A percentile compares a stretch with the other conserved stretches of the same genome.
Conservation (phyloP, 1,140 invertebrate genomes). For the Tachypleus tridentatus region DNA sequence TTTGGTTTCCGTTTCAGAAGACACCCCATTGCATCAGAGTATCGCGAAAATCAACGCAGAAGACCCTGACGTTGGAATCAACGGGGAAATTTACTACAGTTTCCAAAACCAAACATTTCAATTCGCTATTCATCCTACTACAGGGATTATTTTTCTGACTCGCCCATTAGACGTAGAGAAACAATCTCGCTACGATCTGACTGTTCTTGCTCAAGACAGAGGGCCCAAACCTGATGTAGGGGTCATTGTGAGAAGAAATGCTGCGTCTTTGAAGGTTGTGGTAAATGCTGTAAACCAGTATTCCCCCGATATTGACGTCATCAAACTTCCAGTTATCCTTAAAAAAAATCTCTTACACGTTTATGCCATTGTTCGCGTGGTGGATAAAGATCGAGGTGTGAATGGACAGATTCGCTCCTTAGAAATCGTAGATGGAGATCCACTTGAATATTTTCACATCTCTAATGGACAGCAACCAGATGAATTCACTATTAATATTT, state of each 20-base stretch:
- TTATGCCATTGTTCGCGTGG: slow-evolving; percentile 64
- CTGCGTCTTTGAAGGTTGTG: slow-evolving; percentile 56
- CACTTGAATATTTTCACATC: slow-evolving; percentile 71
- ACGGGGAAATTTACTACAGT: slow-evolving; percentile 93
- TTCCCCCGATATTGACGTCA: slow-evolving; percentile 59
- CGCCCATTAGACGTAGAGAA: slow-evolving; percentile 51
- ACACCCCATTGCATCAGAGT: slow-evolving; percentile 60
- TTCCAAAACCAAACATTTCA: slow-evolving; percentile 65
- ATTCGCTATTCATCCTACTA: slow-evolving; percentile 85
- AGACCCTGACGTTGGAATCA: slow-evolving; percentile 85
- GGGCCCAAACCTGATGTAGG: slow-evolving; percentile 51
- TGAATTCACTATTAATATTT: slow-evolving; percentile 37
- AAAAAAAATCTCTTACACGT: slow-evolving; percentile 50
- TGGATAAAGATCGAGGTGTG: slow-evolving; percentile 61
- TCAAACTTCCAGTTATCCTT: slow-evolving; percentile 32
- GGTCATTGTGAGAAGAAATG: slow-evolving; percentile 37
- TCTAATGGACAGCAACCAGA: slow-evolving; percentile 23
- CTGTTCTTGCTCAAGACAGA: slow-evolving; percentile 68
- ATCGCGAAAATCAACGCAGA: slow-evolving; percentile 49
- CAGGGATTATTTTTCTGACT: slow-evolving; percentile 72
- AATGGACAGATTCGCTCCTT: slow-evolving; percentile 61
- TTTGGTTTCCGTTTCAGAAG: slow-evolving; percentile 70
- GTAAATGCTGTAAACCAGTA: slow-evolving; percentile 76
- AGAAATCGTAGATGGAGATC: slow-evolving; percentile 79
- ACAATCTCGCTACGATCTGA: slow-evolving; percentile 39